Conservation (phyloP, 2,888 invertebrate species). For the Dinocampus coccinellae region DNA sequence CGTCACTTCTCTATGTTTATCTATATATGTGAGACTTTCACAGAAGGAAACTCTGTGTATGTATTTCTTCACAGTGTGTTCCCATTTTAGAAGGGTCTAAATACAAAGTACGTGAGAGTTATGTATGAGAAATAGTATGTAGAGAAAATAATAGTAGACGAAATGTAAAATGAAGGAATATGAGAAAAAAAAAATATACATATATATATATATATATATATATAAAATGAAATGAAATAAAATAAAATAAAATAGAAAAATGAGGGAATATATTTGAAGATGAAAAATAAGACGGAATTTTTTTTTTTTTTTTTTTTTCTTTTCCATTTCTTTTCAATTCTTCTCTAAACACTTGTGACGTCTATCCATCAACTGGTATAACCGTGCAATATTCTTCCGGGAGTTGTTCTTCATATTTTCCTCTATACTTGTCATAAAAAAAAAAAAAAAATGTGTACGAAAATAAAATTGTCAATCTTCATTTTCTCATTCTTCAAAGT, state of each 20-base stretch:
- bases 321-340: not conserved
- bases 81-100: constrained; percentile 16
- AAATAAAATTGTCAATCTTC: not conserved
- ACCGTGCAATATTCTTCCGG: constrained; percentile 32
- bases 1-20: constrained; percentile 7
- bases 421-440: not conserved
- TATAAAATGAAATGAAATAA: no score
- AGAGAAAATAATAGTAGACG: not conserved
- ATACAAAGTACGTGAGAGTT: not conserved
- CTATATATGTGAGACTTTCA: not conserved
- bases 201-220: no score
- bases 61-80: constrained; percentile 9
- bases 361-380: constrained; percentile 27
- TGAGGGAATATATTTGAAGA: not conserved
- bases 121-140: not conserved
- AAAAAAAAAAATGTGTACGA: not conserved
- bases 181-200: not conserved
- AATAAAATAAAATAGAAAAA: not conserved
- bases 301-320: constrained; percentile 1
- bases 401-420: constrained; percentile 4
- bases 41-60: not conserved
- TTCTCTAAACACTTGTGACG: constrained; percentile 19
- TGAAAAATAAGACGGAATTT: not conserved
- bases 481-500: not conserved
- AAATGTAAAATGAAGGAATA: not conserved